Conservation (phyloP, 2,797 vertebrate genomes). For the Coilia nasus region DNA sequence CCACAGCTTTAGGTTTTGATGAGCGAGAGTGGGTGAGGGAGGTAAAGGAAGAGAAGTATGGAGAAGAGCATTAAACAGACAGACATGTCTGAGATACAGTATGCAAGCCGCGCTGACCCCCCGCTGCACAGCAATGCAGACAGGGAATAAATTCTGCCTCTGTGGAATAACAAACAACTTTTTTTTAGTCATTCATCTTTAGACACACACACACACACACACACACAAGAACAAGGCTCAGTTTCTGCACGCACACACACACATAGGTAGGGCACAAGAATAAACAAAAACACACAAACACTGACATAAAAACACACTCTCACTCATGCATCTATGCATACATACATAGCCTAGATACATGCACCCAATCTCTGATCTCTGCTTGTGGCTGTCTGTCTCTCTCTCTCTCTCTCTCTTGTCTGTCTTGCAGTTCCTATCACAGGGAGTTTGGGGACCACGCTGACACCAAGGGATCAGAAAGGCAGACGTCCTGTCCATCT, state of each 20-base stretch:
- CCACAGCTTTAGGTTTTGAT: too few species aligned
- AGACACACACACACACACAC: background rate
- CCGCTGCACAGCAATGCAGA: background rate
- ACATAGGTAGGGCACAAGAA: too few species aligned
- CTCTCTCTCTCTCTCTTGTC: background rate
- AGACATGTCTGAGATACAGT: background rate
- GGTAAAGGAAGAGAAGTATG: background rate
- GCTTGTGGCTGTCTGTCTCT: background rate
- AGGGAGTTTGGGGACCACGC: slow-evolving; percentile 35
- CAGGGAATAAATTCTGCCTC: slow-evolving; percentile 18
- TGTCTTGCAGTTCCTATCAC: background rate
- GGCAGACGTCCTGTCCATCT: background rate
- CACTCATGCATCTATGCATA: too few species aligned
- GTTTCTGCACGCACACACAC: too few species aligned
- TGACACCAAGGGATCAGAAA: slow-evolving; percentile 41
- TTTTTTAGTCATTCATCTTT: slow-evolving; percentile 32
- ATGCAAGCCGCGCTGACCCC: slow-evolving; percentile 28
- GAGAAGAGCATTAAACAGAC: background rate
- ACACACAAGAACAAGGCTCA: too few species aligned
- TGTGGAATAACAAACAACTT: slow-evolving; percentile 30
- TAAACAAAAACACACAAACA: too few species aligned
- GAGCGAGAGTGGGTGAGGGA: background rate
- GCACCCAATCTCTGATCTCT: too few species aligned
- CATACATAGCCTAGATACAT: too few species aligned
- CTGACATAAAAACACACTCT: background rate